Evolutionary conservation across 1,140 invertebrate genomes (phyloP), one percentile per base, ranked within the genome.

Genomic region (Camponotus vicinus): DNA sequence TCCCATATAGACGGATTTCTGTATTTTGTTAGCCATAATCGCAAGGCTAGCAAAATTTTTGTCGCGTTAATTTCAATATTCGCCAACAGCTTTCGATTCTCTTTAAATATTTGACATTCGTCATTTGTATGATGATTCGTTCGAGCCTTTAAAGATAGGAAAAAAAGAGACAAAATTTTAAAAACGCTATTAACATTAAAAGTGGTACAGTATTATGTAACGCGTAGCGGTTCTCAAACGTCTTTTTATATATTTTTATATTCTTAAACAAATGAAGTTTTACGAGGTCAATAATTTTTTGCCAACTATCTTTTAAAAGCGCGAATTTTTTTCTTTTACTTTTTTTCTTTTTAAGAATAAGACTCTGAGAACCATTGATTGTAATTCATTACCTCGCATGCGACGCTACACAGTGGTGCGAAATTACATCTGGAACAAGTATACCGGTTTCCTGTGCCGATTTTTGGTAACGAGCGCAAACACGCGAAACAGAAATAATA

Each of bases 401-500:
- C 67, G 0, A 87, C 27, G 61, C 95, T 83, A 88, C 96, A 97
- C 11, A 97, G 89, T 0, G 96, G 95, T 49, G 96, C 96, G 0
- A 96, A 93, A 1, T 94, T 94, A 87, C 96, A 97, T 76, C 94
- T 94, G 18, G 95, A 95, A 84, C 96, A 97, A 1, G 93, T 85
- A 15, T 95, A 90, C 1, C 73, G 86, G 2, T 18, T n/a, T 21
- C 27, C 40, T 21, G 45, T 42, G 1, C 21, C 63, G 45, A 63
- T 37, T 49, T 52, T 83, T 6, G 85, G 73, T 42, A 95, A 93
- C 0, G 94, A 93, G 61, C 95, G 92, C 87, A 95, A 94, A 89
- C 97, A 97, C 64, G 95, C 95, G 84, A 97, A 96, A 87, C 97
- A 97, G 0, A 97, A 91, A 0, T 96, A 93, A 15, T 52, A 52